Base-by-base conservation (phyloP, 2,797 vertebrate species). In the Bryconaethiops microstoma region DNA sequence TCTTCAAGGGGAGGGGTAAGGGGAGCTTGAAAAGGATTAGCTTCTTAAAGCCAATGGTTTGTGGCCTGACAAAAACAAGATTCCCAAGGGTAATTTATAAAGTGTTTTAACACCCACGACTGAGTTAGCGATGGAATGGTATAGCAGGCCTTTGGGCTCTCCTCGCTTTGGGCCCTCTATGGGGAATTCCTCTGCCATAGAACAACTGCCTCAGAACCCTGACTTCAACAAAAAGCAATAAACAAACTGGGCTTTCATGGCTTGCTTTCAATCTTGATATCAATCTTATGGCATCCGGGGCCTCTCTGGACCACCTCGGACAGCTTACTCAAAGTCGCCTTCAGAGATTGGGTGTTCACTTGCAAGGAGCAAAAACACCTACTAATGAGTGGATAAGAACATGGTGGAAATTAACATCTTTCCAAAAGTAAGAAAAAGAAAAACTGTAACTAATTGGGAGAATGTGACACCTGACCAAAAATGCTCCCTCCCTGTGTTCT, bases 401-500 rank as follows among this genome's bases (percentile, higher is more conserved):
- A 29, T 72, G 48, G 23, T 10, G 13, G 19, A 73, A 9, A 7
- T 17, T 8, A 6, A 19, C 12, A 9, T 48, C 45, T 52, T 17
- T 55, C 52, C 42, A 5, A 45, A 45, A 45, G 9, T 45, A 39
- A 69, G 29, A 60, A 68, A 70, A 57, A 73, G n/a, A 6, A 40
- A 12, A 74, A 59, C 71, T 59, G 21, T 74, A n/a, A 45, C 54
- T 60, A 74, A 74, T 64, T 79, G 57, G 19, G 14, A 73, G 60
- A 72, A 74, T 74, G 57, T 50, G 60, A 72, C 67, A 78, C 67
- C 68, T 78, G 68, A 78, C 68, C 45, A 78, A 62, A 19, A 72
- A 50, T 19, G 13, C 21, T 69, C 14, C 40, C 57, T 19, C 52
- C 25, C 54, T 45, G 57, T 50, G 42, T 39, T 62, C 68, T 79